Base-by-base conservation (phyloP, 2,113 vertebrate species). In the Forbesichthys agassizii region DNA sequence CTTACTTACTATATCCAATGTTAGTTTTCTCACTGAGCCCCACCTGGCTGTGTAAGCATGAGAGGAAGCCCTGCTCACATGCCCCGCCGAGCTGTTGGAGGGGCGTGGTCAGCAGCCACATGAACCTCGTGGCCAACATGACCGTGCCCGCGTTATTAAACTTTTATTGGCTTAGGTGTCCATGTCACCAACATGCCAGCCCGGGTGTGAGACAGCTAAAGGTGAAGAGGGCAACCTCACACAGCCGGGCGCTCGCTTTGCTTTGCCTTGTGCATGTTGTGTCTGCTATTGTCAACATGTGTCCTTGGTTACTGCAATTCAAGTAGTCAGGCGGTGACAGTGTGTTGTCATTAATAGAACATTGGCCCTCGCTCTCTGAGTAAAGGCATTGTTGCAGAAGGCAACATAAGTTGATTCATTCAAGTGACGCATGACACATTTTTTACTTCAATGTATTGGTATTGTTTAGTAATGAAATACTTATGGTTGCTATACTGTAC, bases 101-200 rank as follows among this genome's bases (percentile, higher is more conserved):
- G 27, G 82, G 70, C 11, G 82, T 70, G 64, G 58, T 54, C 63
- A 42, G 11, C 46, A 56, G 42, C 48, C 9, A 11, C 49, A 58
- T 9, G 1, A 2, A 1, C 42, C 8, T 27, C 65, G 14, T 59
- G 42, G 53, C 64, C 18, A 72, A 27, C 9, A 68, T 20, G 46
- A 4, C 27, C 33, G 53, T 4, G 33, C 61, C 60, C 1, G 73
- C 33, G 1, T 57, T 78, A 60, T 63, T 68, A 11, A 83, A 85
- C 74, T 68, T 79, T 77, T 58, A 57, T 0, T 52, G 12, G 80
- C 84, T 89, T 84, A 27, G 73, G 80, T 90, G 83, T 89, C 87
- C 0, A 61, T 33, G 68, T 16, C 64, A 16, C 69, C 48, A 1
- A 27, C 64, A 71, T 56, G 11, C 42, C 0, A 51, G 56, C 61